phyloP scores from a whole-genome alignment of 1,140 invertebrate genomes.

The Onthophagus taurus region DNA sequence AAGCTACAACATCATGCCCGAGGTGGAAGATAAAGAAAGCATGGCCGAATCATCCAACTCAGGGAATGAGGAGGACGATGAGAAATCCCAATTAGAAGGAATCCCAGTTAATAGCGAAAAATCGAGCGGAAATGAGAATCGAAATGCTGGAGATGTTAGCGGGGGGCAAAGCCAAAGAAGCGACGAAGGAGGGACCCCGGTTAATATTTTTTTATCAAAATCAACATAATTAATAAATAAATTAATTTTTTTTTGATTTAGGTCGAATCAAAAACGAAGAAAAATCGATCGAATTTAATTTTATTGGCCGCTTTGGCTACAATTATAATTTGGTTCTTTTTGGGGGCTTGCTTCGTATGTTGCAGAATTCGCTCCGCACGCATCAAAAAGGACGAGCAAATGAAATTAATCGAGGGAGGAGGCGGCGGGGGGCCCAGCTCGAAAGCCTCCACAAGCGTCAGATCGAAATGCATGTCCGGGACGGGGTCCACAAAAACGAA shows the following conservation, averaged over 20 bases:
- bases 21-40: slow-evolving; percentile 13
- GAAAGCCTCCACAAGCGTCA: neutral
- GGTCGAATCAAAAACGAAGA: slow-evolving; percentile 1
- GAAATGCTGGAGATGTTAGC: too few relatives aligned
- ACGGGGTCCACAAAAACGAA: slow-evolving; percentile 4
- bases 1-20: slow-evolving; percentile 22
- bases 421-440: neutral
- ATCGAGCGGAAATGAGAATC: neutral
- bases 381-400: slow-evolving; percentile 6
- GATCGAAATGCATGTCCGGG: slow-evolving; percentile 7
- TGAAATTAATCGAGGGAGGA: slow-evolving; percentile 2
- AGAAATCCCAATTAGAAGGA: too few relatives aligned
- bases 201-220: neutral
- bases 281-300: slow-evolving; percentile 19
- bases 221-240: neutral
- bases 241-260: neutral
- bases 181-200: neutral
- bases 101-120: neutral
- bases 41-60: neutral
- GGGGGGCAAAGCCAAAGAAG: too few relatives aligned
- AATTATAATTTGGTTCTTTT: slow-evolving; percentile 31
- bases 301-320: slow-evolving; percentile 26
- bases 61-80: slow-evolving; percentile 11
- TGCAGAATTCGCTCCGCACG: slow-evolving; percentile 23
- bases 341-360: slow-evolving; percentile 31